Base-by-base conservation (phyloP, 92 coral and sea anemone genomes). In the Phenganax subtilis region DNA sequence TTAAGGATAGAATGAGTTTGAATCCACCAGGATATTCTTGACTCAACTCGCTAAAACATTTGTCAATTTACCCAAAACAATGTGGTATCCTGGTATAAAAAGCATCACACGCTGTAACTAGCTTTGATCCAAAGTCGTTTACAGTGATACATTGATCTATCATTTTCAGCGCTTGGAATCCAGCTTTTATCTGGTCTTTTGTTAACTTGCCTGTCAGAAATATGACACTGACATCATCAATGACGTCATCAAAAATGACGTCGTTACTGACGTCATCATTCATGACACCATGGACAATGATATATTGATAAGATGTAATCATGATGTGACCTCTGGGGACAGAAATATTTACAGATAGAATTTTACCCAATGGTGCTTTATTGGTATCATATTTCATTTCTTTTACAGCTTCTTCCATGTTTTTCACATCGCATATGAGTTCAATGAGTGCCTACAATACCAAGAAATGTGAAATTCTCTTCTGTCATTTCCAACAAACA, bases 21-120 rank as follows among this genome's bases (percentile, higher is more conserved):
- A 9, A 15, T 75, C 80, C 53, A 9, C 1, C 29, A 0, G 67
- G 25, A 51, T 9, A 10, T 28, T 25, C 68, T 5, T 1, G 47
- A 37, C 47, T 1, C 2, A 37, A 37, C 47, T 37, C 47, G 47
- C 5, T 37, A 37, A 37, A 37, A 37, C 47, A 37, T 37, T 37
- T 37, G 47, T 37, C 47, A 9, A 67, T 88, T 73, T 82, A 94
- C 98, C 98, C 98, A 82, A 94, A 94, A 82, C 97, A 91, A 86
- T 94, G 98, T 20, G 98, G 98, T 47, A 94, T 88, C 78, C 98
- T 88, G 60, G 98, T 94, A 75, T 94, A 94, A 77, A 94, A 94
- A 25, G 88, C 97, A 87, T 91, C 93, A 76, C 98, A 94, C 31
- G 98, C 98, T 74, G 87, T 84, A 28, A 88, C 90, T 63, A 91